A percentile compares a stretch with the other conserved stretches of the same genome.
These are phyloP conservation scores for Ochlodes sylvanus DNA, from an alignment of 2,888 invertebrate species.

Conservation along the genomic window DNA sequence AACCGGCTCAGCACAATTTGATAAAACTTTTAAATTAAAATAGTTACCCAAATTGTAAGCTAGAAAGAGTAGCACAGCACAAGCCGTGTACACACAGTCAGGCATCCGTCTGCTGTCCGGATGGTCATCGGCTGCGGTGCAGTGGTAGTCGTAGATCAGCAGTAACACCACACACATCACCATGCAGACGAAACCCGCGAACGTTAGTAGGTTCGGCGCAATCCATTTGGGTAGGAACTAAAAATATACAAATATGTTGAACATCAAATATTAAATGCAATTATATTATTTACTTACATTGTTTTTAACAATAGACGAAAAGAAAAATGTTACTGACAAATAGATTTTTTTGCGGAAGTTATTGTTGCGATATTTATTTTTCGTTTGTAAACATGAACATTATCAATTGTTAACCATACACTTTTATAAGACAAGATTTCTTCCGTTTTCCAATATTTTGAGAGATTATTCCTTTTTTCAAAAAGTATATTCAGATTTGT, in stretches of 20 bases:
- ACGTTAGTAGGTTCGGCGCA: slow-evolving; percentile 98
- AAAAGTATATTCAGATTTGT: too few relatives aligned
- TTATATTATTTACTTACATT: too few relatives aligned
- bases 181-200: slow-evolving; percentile 97
- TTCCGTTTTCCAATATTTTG: too few relatives aligned
- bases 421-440: too few relatives aligned
- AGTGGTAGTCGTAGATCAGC: slow-evolving; percentile 92
- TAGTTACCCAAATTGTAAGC: slow-evolving; percentile 96
- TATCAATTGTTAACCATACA: too few relatives aligned
- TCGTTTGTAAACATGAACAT: too few relatives aligned
- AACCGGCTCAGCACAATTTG: not conserved
- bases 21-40: not conserved
- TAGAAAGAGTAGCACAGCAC: slow-evolving; percentile 94
- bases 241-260: slow-evolving; percentile 36
- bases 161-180: slow-evolving; percentile 92
- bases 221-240: slow-evolving; percentile 97
- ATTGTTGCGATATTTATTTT: too few relatives aligned
- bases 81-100: slow-evolving; percentile 92
- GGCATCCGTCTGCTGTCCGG: slow-evolving; percentile 86
- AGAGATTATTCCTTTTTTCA: too few relatives aligned
- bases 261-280: too few relatives aligned
- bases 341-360: too few relatives aligned
- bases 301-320: too few relatives aligned
- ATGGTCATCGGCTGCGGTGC: slow-evolving; percentile 78
- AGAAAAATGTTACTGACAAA: too few relatives aligned